Base-by-base conservation (phyloP, 2,113 vertebrate genomes). In the Spheniscus mendiculus region DNA sequence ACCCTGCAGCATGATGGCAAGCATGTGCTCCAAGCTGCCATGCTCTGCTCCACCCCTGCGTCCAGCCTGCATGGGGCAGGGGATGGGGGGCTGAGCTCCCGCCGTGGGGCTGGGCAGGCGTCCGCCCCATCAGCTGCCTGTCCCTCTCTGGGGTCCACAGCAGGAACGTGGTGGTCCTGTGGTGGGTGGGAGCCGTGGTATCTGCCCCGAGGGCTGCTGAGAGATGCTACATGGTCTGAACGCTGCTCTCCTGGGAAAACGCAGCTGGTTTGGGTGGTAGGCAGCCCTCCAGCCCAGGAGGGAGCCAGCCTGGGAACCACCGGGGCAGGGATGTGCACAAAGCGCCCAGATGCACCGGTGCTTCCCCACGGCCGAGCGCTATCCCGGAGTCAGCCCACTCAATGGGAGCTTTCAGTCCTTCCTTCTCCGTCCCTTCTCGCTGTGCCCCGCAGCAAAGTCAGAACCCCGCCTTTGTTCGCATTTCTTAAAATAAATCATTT, bases 401-500 rank as follows among this genome's bases (percentile, higher is more conserved):
- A 97, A 97, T 94, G 66, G 86, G 72, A 81, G 30, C 95, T 93
- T 97, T 97, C 89, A 97, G 76, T 3, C 65, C 71, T 61, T 45
- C 86, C 84, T 12, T 19, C 63, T 15, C 67, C 25, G 5, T 20
- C 78, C 66, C 90, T 73, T 29, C 90, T 56, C 1, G 3, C 52
- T 0, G 2, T 97, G 95, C 95, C 95, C 97, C 0, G 32, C 80
- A 89, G 97, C 86, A 65, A 82, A 87, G 89, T 44, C 94, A 95
- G 94, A 84, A 32, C 83, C 79, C 38, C 0, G 8, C 8, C 52
- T 84, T 92, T 97, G 90, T 96, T 74, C 65, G 0, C 23, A 15
- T 79, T 59, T 55, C 89, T 45, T 7, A 50, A 83, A 90, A 96
- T 82, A 96, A 97, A 96, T 92, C 89, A 78, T 81, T 94, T 83